Base-by-base conservation (phyloP, 2,888 invertebrate species). In the Sturmia bella region DNA sequence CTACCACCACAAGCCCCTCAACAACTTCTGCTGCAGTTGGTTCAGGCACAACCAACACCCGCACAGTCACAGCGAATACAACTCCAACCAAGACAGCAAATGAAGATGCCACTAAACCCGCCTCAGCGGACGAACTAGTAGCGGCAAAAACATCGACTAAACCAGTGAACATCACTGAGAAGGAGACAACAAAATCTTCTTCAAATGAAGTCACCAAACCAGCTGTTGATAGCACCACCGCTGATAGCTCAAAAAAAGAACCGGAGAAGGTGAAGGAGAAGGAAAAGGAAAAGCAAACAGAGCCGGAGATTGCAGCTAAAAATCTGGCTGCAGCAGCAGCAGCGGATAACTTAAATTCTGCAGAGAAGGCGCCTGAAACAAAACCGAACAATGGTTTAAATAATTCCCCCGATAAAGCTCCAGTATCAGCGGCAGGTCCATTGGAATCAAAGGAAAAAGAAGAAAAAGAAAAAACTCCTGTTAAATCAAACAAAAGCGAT, bases 11-110 rank as follows among this genome's bases (percentile, higher is more conserved):
- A 43, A 72, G 21, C 37, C 59, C 72, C 39, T 32, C 43, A 50
- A 54, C 64, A 54, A 52, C 57, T 15, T 19, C 59, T 63, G 66
- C 83, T 59, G 37, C 72, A 59, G 57, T 57, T 69, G 63, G 45
- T 32, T 27, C 61, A 45, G 45, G 45, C 52, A 37, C 9, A 12
- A 56, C 70, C 45, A 43, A 50, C 15, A 57, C 74, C 4, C 11
- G 12, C 45, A 37, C 45, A 69, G 43, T 37, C 73, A 45, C 63
- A 84, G 27, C 63, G 63, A 63, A 41, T 52, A 70, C 15, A 13
- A 57, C 59, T 48, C 9, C 56, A 45, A 48, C 57, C 41, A 79
- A 80, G 43, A 11, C 54, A 15, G 0, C 32, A 45, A 32, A n/a
- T 43, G 56, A 17, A 17, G 54, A 17, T 17, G 39, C 70, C 21